Evolutionary conservation across 2,888 invertebrate species (phyloP), one percentile per base, ranked within the genome.

Genomic region (Cryptocheilus praepositus): DNA sequence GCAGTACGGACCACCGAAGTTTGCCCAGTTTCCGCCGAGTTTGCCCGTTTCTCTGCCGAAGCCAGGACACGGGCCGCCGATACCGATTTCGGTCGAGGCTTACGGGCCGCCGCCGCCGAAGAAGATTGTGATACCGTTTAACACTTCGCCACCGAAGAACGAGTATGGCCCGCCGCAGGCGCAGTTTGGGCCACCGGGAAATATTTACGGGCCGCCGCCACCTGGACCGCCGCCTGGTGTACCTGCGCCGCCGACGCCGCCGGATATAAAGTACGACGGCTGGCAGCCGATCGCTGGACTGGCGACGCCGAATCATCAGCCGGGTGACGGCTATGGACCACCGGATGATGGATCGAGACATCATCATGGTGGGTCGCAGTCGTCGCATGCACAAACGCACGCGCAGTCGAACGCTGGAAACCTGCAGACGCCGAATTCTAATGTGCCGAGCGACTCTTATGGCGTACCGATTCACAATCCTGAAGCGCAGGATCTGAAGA

Each of bases 281-380:
- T 96, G 96, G 96, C 94, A 93, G 83, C 96, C 96, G 19, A 95
- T 96, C 68, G 93, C 95, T 8, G 95, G 95, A 0, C 92, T 94
- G 0, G 86, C 89, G 77, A 85, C 60, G 80, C 80, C 84, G 22
- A 82, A 84, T 76, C 77, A 88, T 28, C 77, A 89, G 61, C 88
- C 83, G 21, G 83, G 79, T 77, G 83, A 76, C 69, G 79, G 61
- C 77, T 88, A 79, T 72, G 85, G 72, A 36, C 74, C 71, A 87
- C 89, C 71, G 86, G 90, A 2, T 51, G 63, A 25, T 7, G 36
- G 25, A 2, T 25, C 36, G 11, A 36, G 36, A 11, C 36, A 36
- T 36, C 36, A 36, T 36, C 36, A 36, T 36, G 1, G 1, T 36
- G 1, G 1, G 15, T 55, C 55, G 25, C 19, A 46, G 5, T 58